Evolutionary conservation across 2,113 vertebrate genomes (phyloP).

Genomic region (Boleophthalmus pectinirostris): DNA sequence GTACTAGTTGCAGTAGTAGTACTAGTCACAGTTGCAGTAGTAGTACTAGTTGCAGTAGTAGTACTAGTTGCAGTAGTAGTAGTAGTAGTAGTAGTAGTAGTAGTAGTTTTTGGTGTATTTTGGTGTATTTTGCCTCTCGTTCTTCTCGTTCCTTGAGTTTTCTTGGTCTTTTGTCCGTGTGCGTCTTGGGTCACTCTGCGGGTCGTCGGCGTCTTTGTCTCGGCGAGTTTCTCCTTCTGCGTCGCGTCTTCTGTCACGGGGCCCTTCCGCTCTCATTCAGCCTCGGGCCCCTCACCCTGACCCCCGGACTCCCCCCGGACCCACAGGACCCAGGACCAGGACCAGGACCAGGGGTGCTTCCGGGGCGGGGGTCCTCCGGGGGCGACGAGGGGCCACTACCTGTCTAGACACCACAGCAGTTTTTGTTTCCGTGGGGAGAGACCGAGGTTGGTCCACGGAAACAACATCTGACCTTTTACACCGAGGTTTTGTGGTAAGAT

Average conservation of each 20-base stretch:
- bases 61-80: too few relatives aligned
- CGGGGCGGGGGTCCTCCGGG: neutral
- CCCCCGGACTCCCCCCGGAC: neutral
- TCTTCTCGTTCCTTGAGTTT: neutral
- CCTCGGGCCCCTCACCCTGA: neutral
- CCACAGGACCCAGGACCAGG: neutral
- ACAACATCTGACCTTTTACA: neutral
- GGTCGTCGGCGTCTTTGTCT: neutral
- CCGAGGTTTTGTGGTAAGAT: neutral
- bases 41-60: too few relatives aligned
- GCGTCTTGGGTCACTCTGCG: neutral
- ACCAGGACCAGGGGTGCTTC: neutral
- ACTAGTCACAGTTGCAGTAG: too few relatives aligned
- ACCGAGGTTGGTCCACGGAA: neutral
- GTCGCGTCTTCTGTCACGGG: neutral
- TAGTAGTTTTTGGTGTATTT: too few relatives aligned
- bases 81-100: too few relatives aligned
- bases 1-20: too few relatives aligned
- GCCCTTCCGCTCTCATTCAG: constrained; percentile 8
- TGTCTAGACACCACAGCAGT: neutral
- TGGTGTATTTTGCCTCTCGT: neutral
- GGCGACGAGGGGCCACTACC: neutral
- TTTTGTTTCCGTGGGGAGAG: neutral
- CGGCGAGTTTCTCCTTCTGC: neutral
- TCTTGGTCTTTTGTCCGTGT: neutral